Base-by-base conservation (phyloP, 53 echinoderm and acorn worm species). In the Astropecten irregularis region DNA sequence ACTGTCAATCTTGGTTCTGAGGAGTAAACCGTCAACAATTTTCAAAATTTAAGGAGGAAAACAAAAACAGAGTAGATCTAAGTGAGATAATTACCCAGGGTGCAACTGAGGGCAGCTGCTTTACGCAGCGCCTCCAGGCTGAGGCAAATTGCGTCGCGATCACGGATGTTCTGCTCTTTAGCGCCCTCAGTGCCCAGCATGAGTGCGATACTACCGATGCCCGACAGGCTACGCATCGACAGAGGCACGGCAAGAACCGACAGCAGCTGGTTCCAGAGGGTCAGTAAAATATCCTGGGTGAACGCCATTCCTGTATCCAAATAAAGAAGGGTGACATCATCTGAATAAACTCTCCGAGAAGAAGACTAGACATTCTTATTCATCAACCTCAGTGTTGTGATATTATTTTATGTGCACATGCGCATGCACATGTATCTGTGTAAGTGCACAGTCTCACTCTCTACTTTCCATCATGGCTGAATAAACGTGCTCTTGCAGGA, bases 31-130 rank as follows among this genome's bases (percentile, higher is more conserved):
- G n/a, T n/a, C n/a, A n/a, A n/a, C n/a, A n/a, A n/a, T n/a, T n/a
- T n/a, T n/a, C n/a, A n/a, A n/a, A n/a, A n/a, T n/a, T n/a, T n/a
- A n/a, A n/a, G n/a, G n/a, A n/a, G n/a, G n/a, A n/a, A n/a, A n/a
- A n/a, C n/a, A n/a, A n/a, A n/a, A n/a, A n/a, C n/a, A n/a, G n/a
- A n/a, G n/a, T n/a, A n/a, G n/a, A n/a, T n/a, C n/a, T n/a, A n/a
- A n/a, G n/a, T n/a, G n/a, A n/a, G n/a, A n/a, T n/a, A n/a, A 90
- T 88, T 65, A 99, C 99, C 99, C 11, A 99, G 79, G 35, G 92
- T 92, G 69, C 99, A 99, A 50, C 94, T 92, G 34, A 99, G 92
- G 10, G 91, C 89, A 14, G 99, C 99, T 15, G 99, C 99, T 53
- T 94, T 94, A 13, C 99, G 70, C 21, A 99, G 63, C 18, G 91